Evolutionary conservation across 1,140 invertebrate genomes (phyloP), one percentile per base, ranked within the genome.

Genomic region (Triops longicaudatus): DNA sequence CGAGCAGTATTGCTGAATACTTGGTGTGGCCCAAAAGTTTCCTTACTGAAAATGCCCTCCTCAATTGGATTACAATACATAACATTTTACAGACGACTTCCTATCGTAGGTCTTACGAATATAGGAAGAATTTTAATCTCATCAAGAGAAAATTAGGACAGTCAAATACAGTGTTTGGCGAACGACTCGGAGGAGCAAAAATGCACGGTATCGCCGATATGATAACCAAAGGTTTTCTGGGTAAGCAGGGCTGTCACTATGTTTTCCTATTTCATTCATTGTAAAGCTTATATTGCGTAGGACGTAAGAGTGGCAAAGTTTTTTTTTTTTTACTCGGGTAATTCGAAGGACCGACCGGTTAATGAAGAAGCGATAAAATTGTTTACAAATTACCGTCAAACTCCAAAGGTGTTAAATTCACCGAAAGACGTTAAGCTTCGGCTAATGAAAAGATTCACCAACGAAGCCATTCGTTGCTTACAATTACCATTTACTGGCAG

Each of bases 261-360:
- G n/a, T n/a, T n/a, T n/a, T n/a, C n/a, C n/a, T n/a, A n/a, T n/a
- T n/a, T n/a, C n/a, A n/a, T n/a, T n/a, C n/a, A n/a, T n/a, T n/a
- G n/a, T n/a, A n/a, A n/a, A n/a, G n/a, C n/a, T n/a, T n/a, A n/a
- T n/a, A n/a, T 37, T 37, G 31, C 7, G n/a, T 81, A 91, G 91
- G 97, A 28, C 90, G 96, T 50, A 99, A 99, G 85, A 93, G 94
- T 4, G 95, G 96, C 10, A 98, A 98, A 86, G 97, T n/a, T 97
- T 74, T 90, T 94, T 78, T 99, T 91, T 83, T 82, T 98, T 0
- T 99, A 99, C 81, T 90, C 93, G 82, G 89, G 90, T 78, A 90
- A 90, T 17, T 86, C 87, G 0, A 96, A 95, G 83, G 80, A 91
- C 74, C 88, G 91, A 79, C 89, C 92, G 71, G 88, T 98, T 0